phyloP scores from a whole-genome alignment of 2,113 vertebrate species.

The Labeo rohita region DNA sequence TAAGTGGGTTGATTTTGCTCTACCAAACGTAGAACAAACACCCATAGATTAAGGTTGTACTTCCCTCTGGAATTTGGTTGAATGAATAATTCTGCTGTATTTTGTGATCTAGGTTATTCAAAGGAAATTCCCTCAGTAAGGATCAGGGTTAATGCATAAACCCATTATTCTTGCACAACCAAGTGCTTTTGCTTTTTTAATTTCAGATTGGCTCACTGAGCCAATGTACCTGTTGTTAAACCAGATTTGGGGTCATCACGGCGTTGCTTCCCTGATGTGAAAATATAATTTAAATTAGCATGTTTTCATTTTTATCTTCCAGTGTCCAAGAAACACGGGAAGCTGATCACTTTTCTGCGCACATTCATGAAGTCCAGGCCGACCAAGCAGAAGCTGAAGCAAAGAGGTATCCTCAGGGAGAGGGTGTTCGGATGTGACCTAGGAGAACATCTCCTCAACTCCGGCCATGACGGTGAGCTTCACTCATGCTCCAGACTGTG shows the following conservation, averaged over 20 bases:
- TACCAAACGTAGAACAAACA: constrained; percentile 7
- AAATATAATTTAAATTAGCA: not conserved
- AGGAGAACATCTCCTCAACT: constrained; percentile 97
- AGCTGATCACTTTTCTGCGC: constrained; percentile 96
- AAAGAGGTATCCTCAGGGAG: constrained; percentile 96
- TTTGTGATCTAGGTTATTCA: constrained; percentile 40
- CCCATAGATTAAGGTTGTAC: constrained; percentile 9
- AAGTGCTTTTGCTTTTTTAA: constrained; percentile 8
- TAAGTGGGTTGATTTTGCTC: constrained; percentile 11
- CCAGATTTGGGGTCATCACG: not conserved
- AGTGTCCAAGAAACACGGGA: constrained; percentile 99
- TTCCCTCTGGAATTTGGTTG: not conserved
- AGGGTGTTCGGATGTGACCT: constrained; percentile 97
- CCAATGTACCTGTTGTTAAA: not conserved
- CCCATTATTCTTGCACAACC: constrained; percentile 47
- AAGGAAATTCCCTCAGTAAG: constrained; percentile 22
- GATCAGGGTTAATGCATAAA: not conserved
- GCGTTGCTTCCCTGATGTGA: not conserved
- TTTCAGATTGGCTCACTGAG: not conserved
- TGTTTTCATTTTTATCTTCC: constrained; percentile 40
- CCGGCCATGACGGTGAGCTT: constrained; percentile 90
- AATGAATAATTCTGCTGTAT: constrained; percentile 2
- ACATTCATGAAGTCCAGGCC: constrained; percentile 99
- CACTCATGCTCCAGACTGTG: not conserved
- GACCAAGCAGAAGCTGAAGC: constrained; percentile 98